Base-by-base conservation (phyloP, 2,797 vertebrate species). In the Luscinia luscinia region DNA sequence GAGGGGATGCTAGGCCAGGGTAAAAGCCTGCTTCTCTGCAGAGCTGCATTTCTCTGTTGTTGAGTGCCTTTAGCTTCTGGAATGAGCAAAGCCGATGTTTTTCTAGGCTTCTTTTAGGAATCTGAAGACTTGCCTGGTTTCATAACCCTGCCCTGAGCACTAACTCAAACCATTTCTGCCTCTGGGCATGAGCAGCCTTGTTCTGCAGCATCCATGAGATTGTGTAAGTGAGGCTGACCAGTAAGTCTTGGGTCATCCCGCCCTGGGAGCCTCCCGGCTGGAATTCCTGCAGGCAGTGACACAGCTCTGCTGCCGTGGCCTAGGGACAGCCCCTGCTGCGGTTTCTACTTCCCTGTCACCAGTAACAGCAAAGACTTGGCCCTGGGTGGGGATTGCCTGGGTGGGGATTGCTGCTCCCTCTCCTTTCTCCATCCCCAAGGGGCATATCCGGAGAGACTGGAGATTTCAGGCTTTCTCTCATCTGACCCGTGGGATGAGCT, bases 381-480 rank as follows among this genome's bases (percentile, higher is more conserved):
- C 75, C 11, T 1, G 46, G 38, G n/a, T 36, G 72, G 49, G 21
- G 40, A 11, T 40, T 76, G 57, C 27, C 10, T 1, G 64, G 64
- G 61, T 45, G 77, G 45, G 43, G 43, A 12, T 34, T 81, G 58
- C 40, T 6, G 12, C 45, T 40, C 32, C 19, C 23, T 51, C 10
- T 81, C n/a, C 19, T 59, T 84, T 86, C 63, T 49, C 30, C 2
- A 2, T 54, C 22, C 78, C 17, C 5, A 2, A 24, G 78, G 84
- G 87, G 78, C 78, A 76, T 46, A 38, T 78, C 34, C 0, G 0
- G 72, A 67, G 27, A 28, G 54, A 49, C 51, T 0, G 0, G 0
- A 15, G 59, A 46, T 48, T 57, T 48, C 36, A 17, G 46, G 27
- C 36, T 61, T 61, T 59, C 17, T 61, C 36, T 48, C 24, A 15